Evolutionary conservation across 2,797 vertebrate genomes (phyloP).

Genomic region (Chaetodon trifasciatus): DNA sequence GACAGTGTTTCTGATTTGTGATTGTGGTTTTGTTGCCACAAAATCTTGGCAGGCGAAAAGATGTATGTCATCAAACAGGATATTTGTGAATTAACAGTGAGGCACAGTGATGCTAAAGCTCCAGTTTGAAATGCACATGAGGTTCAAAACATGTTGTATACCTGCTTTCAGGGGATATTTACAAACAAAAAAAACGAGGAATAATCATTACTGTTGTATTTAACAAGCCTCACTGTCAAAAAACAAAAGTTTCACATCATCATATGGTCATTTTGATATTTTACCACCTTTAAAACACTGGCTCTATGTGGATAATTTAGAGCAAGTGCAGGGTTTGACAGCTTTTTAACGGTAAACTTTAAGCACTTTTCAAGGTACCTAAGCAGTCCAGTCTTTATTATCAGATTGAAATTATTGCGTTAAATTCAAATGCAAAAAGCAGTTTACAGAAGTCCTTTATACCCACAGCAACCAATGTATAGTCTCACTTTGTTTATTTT

Average conservation of each 20-base stretch:
- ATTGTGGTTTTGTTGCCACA: background rate
- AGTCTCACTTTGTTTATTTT: too few relatives aligned
- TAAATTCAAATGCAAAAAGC: too few relatives aligned
- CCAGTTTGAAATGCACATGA: background rate
- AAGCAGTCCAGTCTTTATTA: too few relatives aligned
- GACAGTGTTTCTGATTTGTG: background rate
- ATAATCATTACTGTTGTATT: background rate
- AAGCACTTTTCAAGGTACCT: too few relatives aligned
- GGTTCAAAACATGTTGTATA: background rate
- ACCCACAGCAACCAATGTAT: too few relatives aligned
- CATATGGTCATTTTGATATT: background rate
- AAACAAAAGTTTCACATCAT: background rate
- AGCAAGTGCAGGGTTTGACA: too few relatives aligned
- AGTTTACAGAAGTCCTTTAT: too few relatives aligned
- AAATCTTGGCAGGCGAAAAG: conserved; percentile 17
- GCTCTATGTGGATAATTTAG: background rate
- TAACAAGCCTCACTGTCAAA: background rate
- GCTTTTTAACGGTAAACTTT: too few relatives aligned
- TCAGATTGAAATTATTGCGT: too few relatives aligned
- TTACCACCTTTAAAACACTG: background rate
- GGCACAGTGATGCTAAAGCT: background rate
- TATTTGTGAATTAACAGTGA: conserved; percentile 1
- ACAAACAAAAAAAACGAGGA: background rate
- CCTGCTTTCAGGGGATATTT: background rate
- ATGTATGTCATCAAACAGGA: background rate